Percentiles rank a stretch among this genome's conserved stretches.
phyloP scores from a whole-genome alignment of 2,888 invertebrate species.

The Synanthedon myopaeformis region DNA sequence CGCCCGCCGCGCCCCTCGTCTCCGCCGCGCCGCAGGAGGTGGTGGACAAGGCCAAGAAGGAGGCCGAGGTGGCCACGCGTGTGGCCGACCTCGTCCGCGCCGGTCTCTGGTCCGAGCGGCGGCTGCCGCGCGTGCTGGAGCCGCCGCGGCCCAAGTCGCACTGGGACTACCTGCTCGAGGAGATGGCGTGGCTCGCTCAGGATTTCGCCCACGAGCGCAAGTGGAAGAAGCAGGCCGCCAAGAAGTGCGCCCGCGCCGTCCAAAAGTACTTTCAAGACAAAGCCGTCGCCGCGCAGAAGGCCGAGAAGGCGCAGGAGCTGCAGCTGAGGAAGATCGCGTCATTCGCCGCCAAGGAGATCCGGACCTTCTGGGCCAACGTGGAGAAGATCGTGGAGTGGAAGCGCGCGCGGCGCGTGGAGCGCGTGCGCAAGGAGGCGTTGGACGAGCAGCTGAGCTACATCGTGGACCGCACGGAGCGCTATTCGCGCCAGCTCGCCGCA shows the following conservation, averaged over 20 bases:
- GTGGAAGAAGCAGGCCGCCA: constrained; percentile 96
- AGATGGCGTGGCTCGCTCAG: constrained; percentile 98
- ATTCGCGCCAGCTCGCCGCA: constrained; percentile 90
- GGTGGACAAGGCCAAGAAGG: constrained; percentile 70
- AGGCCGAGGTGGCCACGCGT: constrained; percentile 94
- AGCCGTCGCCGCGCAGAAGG: constrained; percentile 87
- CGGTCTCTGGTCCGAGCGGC: constrained; percentile 93
- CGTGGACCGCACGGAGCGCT: constrained; percentile 98
- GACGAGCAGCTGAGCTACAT: constrained; percentile 98
- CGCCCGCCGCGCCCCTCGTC: constrained; percentile 71
- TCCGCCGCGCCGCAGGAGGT: constrained; percentile 43
- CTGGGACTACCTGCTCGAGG: constrained; percentile 98
- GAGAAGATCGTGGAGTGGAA: constrained; percentile 98
- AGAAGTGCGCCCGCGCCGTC: constrained; percentile 91
- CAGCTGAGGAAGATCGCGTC: constrained; percentile 88
- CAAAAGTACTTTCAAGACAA: constrained; percentile 93
- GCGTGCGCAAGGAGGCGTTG: constrained; percentile 92
- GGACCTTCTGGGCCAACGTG: constrained; percentile 95
- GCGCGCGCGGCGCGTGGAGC: constrained; percentile 91
- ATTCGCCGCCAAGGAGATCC: constrained; percentile 92
- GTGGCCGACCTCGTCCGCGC: constrained; percentile 92
- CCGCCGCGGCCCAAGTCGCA: constrained; percentile 92
- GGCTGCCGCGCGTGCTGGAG: constrained; percentile 92
- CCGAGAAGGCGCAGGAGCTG: constrained; percentile 91
- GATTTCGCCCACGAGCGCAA: constrained; percentile 98